These are phyloP conservation scores for Limenitis camilla DNA, from an alignment of 2,888 invertebrate species.

Conservation along the genomic window DNA sequence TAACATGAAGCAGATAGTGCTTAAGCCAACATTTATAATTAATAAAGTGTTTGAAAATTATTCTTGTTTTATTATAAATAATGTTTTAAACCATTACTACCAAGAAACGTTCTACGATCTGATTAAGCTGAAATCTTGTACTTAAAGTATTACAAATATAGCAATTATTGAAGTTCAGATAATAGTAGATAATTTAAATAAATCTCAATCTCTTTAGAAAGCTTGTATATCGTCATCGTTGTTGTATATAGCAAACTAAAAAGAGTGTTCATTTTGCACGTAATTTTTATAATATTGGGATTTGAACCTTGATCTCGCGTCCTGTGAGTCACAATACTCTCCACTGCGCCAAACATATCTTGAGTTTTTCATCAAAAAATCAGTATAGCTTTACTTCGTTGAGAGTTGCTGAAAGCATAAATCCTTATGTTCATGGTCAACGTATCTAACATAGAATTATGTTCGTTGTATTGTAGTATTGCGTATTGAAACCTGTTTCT, in stretches of 20 bases:
- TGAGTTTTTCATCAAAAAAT: not conserved
- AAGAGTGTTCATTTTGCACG: no score
- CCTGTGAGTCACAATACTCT: not conserved
- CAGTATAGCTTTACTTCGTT: not conserved
- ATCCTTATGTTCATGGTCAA: no score
- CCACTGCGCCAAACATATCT: not conserved
- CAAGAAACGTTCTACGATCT: no score
- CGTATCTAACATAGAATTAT: no score
- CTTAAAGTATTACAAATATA: no score
- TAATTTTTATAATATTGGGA: not conserved
- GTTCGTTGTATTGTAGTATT: not conserved
- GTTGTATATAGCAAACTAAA: no score
- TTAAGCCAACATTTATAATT: conserved; percentile 22
- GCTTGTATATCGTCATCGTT: no score
- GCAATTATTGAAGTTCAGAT: no score
- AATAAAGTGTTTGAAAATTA: conserved; percentile 31
- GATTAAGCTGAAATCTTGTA: no score
- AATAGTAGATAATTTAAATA: no score
- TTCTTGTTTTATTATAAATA: conserved; percentile 24
- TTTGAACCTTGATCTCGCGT: not conserved
- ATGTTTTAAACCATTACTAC: not conserved
- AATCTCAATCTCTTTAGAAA: not conserved
- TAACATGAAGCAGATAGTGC: conserved; percentile 28
- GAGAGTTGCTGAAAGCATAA: no score
- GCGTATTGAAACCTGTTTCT: conserved; percentile 25